phyloP scores from a whole-genome alignment of 1,140 invertebrate genomes.

The Drosophila kepulauana region DNA sequence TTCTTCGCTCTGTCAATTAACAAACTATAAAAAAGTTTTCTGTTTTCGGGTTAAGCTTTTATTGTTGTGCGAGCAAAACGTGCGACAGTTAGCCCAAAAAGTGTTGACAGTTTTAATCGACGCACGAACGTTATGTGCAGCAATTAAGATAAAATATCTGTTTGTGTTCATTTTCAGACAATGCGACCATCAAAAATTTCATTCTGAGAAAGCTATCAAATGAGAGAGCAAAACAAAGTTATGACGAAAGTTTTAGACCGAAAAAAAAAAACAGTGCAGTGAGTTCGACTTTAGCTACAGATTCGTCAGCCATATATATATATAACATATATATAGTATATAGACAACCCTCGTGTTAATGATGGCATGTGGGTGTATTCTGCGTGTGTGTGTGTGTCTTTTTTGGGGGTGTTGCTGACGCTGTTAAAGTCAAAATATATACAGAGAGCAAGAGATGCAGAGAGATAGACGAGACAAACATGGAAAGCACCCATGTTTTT shows the following conservation, averaged over 20 bases:
- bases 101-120: constrained; percentile 47
- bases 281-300: constrained; percentile 10
- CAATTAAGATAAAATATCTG: constrained; percentile 51
- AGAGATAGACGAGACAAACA: constrained; percentile 22
- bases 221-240: constrained; percentile 32
- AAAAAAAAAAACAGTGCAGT: constrained; percentile 16
- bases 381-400: constrained; percentile 34
- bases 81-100: constrained; percentile 42
- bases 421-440: constrained; percentile 80
- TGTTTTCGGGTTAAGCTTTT: not conserved
- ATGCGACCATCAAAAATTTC: constrained; percentile 30
- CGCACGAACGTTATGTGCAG: constrained; percentile 30
- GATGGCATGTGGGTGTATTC: constrained; percentile 50
- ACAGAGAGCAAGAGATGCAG: constrained; percentile 43
- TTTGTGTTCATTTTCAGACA: constrained; percentile 19
- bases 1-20: constrained; percentile 5
- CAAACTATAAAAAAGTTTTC: constrained; percentile 6
- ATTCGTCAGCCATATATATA: constrained; percentile 30
- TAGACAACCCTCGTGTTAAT: constrained; percentile 77
- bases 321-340: not conserved
- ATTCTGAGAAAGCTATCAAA: constrained; percentile 13
- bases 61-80: constrained; percentile 15
- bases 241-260: constrained; percentile 30
- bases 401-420: constrained; percentile 76
- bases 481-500: constrained; percentile 19